Conservation (phyloP, 2,113 vertebrate species). For the Pipa parva region DNA sequence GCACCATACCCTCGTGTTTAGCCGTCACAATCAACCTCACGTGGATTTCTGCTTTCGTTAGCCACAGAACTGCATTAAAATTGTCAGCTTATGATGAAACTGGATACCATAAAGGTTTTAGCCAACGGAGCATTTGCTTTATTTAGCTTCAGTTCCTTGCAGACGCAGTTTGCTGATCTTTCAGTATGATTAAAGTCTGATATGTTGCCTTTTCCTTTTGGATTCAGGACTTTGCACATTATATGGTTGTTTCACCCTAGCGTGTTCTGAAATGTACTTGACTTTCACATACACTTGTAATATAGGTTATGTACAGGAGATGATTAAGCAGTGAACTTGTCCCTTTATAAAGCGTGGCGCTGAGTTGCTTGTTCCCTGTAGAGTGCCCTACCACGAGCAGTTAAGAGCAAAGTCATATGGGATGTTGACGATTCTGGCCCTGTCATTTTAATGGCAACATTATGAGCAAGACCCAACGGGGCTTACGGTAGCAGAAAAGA, state of each 20-base stretch:
- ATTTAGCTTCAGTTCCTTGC: slow-evolving; percentile 77
- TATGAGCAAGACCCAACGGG: slow-evolving; percentile 46
- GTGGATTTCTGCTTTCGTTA: no score
- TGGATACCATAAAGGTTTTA: slow-evolving; percentile 73
- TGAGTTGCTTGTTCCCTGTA: slow-evolving; percentile 40
- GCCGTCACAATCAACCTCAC: no score
- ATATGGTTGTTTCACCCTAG: slow-evolving; percentile 39
- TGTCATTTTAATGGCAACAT: slow-evolving; percentile 50
- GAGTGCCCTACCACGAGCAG: slow-evolving; percentile 37
- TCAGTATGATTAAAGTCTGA: slow-evolving; percentile 78
- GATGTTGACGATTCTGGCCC: slow-evolving; percentile 57
- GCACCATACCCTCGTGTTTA: no score
- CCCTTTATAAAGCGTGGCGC: slow-evolving; percentile 33
- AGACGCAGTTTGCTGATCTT: slow-evolving; percentile 69
- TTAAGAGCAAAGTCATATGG: slow-evolving; percentile 56
- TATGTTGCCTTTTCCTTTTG: slow-evolving; percentile 58
- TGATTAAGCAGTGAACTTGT: slow-evolving; percentile 50
- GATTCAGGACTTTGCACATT: slow-evolving; percentile 44
- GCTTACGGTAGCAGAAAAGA: slow-evolving; percentile 10
- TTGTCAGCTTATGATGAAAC: slow-evolving; percentile 61
- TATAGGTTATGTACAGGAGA: slow-evolving; percentile 43
- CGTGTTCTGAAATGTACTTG: slow-evolving; percentile 40
- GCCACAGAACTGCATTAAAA: slow-evolving; percentile 30
- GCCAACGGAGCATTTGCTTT: slow-evolving; percentile 76
- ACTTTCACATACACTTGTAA: slow-evolving; percentile 51